These are phyloP conservation scores for Chaetodon auriga DNA, from an alignment of 2,113 vertebrate genomes.

Conservation along the genomic window DNA sequence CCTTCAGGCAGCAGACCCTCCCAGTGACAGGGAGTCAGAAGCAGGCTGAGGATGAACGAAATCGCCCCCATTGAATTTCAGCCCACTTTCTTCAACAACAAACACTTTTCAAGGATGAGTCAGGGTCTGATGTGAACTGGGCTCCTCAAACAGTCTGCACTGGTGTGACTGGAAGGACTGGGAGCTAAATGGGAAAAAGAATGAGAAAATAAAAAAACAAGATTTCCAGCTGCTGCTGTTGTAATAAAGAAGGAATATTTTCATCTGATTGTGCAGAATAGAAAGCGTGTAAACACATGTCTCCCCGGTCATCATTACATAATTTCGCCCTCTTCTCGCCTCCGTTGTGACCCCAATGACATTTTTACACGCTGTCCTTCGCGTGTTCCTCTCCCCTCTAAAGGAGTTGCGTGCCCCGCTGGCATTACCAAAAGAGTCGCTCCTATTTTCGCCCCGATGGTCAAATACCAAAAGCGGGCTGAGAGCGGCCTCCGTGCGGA, in stretches of 20 bases:
- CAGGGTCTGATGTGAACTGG: background rate
- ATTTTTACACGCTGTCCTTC: slow-evolving; percentile 21
- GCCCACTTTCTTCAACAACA: background rate
- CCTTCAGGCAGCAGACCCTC: slow-evolving; percentile 30
- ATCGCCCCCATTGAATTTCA: background rate
- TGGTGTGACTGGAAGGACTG: background rate
- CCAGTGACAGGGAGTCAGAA: slow-evolving; percentile 19
- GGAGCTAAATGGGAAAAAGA: background rate
- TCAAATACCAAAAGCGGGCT: slow-evolving; percentile 67
- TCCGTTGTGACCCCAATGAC: background rate
- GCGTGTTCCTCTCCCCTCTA: slow-evolving; percentile 27
- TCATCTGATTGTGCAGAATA: no score
- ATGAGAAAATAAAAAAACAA: background rate
- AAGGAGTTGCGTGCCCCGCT: slow-evolving; percentile 49
- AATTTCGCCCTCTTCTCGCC: background rate
- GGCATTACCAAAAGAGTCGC: slow-evolving; percentile 74
- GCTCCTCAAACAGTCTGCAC: rapidly evolving
- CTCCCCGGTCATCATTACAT: background rate
- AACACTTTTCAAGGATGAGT: background rate
- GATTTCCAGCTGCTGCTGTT: no score
- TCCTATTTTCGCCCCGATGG: slow-evolving; percentile 70
- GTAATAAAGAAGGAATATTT: no score
- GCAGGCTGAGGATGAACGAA: background rate
- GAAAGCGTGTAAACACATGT: background rate
- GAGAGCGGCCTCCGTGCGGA: slow-evolving; percentile 7